Evolutionary conservation across 37 sponge, comb jelly and placozoan species (phyloP).

Genomic region (Hexactinellida sp.): DNA sequence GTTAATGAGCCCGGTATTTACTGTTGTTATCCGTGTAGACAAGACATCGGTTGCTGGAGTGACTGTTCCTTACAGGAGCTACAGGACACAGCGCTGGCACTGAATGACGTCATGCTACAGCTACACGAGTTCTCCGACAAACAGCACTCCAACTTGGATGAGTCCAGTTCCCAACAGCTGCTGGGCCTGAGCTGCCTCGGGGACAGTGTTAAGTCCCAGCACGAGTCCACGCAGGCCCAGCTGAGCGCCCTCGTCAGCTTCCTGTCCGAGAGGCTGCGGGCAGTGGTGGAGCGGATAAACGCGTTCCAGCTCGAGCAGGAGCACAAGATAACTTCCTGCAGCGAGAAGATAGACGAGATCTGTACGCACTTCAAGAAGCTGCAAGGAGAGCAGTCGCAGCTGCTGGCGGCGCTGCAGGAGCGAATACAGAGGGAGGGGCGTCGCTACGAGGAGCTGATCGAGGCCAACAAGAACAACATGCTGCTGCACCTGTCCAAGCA

Average conservation of each 20-base stretch:
- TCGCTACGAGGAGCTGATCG: not conserved
- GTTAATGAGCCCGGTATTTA: too few species aligned
- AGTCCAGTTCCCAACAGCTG: not conserved
- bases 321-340: not conserved
- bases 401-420: not conserved
- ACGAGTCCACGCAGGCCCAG: not conserved
- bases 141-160: not conserved
- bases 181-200: not conserved
- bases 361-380: not conserved
- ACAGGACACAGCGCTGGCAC: not conserved
- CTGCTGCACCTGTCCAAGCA: not conserved
- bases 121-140: not conserved
- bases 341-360: not conserved
- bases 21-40: not conserved
- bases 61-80: not conserved
- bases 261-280: not conserved
- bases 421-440: not conserved
- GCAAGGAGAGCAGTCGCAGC: not conserved
- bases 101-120: slow-evolving; percentile 17
- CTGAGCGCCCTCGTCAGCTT: not conserved
- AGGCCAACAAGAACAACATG: not conserved
- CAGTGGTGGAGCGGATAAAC: not conserved
- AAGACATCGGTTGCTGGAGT: not conserved
- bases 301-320: not conserved
- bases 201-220: not conserved